These are phyloP conservation scores for Hymenochirus boettgeri DNA, from an alignment of 2,113 vertebrate genomes.

Conservation along the genomic window DNA sequence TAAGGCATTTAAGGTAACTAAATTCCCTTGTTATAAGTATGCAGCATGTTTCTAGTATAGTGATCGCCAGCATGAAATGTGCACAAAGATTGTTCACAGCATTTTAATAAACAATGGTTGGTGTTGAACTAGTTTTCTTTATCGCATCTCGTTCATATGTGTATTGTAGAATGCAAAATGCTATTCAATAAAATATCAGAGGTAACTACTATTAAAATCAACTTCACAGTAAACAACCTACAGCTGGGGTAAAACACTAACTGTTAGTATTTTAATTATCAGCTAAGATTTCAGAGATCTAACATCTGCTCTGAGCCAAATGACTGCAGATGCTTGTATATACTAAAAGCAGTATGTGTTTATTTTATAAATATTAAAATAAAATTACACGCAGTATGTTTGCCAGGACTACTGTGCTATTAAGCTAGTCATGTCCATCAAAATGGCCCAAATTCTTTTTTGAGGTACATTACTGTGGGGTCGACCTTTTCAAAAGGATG, in stretches of 20 bases:
- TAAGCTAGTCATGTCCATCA: conserved; percentile 43
- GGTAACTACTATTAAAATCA: conserved; percentile 72
- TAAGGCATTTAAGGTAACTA: too few species aligned
- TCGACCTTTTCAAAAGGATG: conserved; percentile 54
- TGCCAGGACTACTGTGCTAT: conserved; percentile 36
- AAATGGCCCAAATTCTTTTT: conserved; percentile 45
- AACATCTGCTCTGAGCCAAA: conserved; percentile 71
- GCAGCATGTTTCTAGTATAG: too few species aligned
- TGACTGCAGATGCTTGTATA: conserved; percentile 65
- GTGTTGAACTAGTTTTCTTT: too few species aligned
- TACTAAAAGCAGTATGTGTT: conserved; percentile 56
- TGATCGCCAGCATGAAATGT: too few species aligned
- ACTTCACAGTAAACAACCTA: conserved; percentile 74
- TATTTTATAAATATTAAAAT: conserved; percentile 58
- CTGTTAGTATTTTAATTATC: conserved; percentile 78
- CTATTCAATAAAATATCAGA: conserved; percentile 62
- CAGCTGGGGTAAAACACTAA: conserved; percentile 72
- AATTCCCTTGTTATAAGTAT: too few species aligned
- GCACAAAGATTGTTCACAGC: too few species aligned
- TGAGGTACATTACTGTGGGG: conserved; percentile 45
- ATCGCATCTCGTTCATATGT: neutral
- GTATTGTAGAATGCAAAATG: conserved; percentile 42
- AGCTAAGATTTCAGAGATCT: conserved; percentile 64
- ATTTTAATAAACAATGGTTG: too few species aligned
- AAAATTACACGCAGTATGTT: conserved; percentile 44